phyloP scores from a whole-genome alignment of 35 echinoderm and acorn worm genomes.

The Heliocidaris tuberculata region DNA sequence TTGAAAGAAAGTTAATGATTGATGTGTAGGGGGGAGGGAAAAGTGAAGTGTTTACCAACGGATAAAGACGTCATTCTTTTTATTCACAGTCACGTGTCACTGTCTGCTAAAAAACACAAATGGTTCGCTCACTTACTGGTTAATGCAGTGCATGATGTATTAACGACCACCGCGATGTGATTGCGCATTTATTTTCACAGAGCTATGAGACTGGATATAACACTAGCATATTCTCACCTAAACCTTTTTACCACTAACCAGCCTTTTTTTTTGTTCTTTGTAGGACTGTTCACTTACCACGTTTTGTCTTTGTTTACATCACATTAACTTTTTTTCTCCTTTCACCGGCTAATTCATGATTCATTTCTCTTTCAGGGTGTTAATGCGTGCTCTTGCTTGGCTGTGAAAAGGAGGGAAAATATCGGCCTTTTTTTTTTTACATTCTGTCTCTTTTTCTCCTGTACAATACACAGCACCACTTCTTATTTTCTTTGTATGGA shows the following conservation, averaged over 20 bases:
- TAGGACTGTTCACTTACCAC: neutral
- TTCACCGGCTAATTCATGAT: slow-evolving; percentile 8
- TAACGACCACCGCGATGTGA: neutral
- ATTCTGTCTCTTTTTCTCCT: neutral
- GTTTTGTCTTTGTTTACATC: neutral
- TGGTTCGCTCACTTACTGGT: neutral
- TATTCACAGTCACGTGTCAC: neutral
- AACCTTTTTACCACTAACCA: neutral
- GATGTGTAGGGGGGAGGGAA: neutral
- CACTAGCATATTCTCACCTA: neutral
- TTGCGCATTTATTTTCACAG: slow-evolving; percentile 17
- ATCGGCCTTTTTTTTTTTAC: neutral
- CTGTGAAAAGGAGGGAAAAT: neutral
- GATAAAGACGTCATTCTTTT: neutral
- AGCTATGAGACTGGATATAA: neutral
- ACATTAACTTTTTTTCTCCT: neutral
- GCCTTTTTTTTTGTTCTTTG: neutral
- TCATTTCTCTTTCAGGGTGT: slow-evolving; percentile 34
- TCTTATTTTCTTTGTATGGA: neutral
- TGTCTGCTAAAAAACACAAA: neutral
- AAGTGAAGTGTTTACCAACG: neutral
- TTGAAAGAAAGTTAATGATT: neutral
- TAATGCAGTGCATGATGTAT: neutral
- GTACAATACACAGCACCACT: neutral
- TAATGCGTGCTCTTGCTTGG: neutral